Evolutionary conservation across 2,888 invertebrate species (phyloP).

Genomic region (Epistrophe grossulariae): DNA sequence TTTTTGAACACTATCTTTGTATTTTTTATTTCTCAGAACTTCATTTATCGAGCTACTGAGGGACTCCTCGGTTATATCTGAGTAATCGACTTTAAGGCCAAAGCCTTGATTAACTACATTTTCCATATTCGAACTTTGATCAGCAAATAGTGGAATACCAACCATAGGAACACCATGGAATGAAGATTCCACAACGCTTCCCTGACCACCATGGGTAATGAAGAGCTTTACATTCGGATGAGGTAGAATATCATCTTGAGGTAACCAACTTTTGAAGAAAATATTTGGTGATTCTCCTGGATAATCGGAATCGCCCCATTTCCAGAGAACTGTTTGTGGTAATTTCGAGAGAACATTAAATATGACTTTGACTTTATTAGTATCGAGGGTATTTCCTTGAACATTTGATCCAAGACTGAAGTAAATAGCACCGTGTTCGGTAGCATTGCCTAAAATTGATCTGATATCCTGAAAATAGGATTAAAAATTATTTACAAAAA

Average conservation of each 20-base stretch:
- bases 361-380: slow-evolving; percentile 83
- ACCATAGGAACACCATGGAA: slow-evolving; percentile 91
- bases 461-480: slow-evolving; percentile 77
- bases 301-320: slow-evolving; percentile 86
- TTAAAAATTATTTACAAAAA: not conserved
- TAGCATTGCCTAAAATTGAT: slow-evolving; percentile 78
- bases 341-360: slow-evolving; percentile 85
- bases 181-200: slow-evolving; percentile 90
- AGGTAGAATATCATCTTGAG: slow-evolving; percentile 89
- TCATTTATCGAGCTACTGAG: slow-evolving; percentile 76
- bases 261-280: slow-evolving; percentile 81
- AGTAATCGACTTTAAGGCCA: slow-evolving; percentile 76
- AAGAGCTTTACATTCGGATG: slow-evolving; percentile 87
- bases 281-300: slow-evolving; percentile 81
- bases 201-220: slow-evolving; percentile 84
- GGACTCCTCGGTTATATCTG: slow-evolving; percentile 69
- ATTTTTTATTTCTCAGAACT: slow-evolving; percentile 77
- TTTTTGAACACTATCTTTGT: slow-evolving; percentile 80
- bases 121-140: slow-evolving; percentile 90
- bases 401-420: slow-evolving; percentile 83
- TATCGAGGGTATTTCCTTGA: slow-evolving; percentile 79
- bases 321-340: slow-evolving; percentile 87
- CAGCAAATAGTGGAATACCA: slow-evolving; percentile 90
- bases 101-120: slow-evolving; percentile 88
- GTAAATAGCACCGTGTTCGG: slow-evolving; percentile 81